Conservation (phyloP, 23 tunicate species). For the Halocynthia aurantium region DNA sequence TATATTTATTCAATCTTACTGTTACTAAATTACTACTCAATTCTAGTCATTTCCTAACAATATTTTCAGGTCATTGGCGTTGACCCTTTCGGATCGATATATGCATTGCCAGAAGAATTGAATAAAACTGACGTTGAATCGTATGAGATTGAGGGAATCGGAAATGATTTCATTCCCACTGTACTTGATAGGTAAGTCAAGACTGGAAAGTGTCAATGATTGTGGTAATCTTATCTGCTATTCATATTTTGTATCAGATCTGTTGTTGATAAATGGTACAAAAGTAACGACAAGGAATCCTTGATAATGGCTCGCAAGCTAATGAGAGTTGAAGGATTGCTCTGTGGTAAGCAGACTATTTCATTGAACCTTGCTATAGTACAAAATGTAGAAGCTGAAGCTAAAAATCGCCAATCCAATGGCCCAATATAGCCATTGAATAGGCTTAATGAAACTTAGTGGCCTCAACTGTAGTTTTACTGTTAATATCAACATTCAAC, state of each 20-base stretch:
- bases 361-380: neutral
- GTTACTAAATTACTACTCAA: no score
- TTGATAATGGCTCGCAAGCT: constrained; percentile 89
- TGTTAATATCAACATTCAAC: no score
- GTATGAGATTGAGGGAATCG: constrained; percentile 97
- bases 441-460: no score
- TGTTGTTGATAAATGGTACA: constrained; percentile 97
- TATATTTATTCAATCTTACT: no score
- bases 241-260: constrained; percentile 54
- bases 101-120: constrained; percentile 81
- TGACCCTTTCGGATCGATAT: constrained; percentile 95
- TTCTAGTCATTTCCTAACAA: no score
- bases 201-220: no score
- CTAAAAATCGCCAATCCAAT: no score
- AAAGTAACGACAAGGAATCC: constrained; percentile 78
- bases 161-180: constrained; percentile 95
- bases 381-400: no score
- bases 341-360: constrained; percentile 55
- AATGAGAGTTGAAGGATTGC: constrained; percentile 78
- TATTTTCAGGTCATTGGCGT: constrained; percentile 73
- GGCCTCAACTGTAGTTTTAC: no score
- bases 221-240: neutral
- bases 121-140: constrained; percentile 68
- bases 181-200: constrained; percentile 74
- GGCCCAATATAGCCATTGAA: no score